phyloP scores from a whole-genome alignment of 2,888 invertebrate genomes.

The Phyllotreta striolata region DNA sequence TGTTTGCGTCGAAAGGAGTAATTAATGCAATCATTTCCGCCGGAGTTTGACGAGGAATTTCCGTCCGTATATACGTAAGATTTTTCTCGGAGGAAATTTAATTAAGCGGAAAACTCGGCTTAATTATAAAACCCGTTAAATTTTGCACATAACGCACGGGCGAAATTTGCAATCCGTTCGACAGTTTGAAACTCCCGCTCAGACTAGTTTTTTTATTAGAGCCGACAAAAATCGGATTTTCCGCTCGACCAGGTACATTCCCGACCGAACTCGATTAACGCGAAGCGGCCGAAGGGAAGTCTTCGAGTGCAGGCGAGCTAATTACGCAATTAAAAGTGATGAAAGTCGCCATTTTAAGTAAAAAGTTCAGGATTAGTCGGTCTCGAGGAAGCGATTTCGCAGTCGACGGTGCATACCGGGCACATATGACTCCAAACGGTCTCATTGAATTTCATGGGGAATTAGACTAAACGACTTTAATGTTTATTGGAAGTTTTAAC shows the following conservation, averaged over 20 bases:
- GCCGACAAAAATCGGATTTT: constrained; percentile 28
- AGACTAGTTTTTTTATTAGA: constrained; percentile 24
- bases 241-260: constrained; percentile 31
- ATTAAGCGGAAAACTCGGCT: background rate
- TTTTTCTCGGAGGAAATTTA: background rate
- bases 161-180: constrained; percentile 13
- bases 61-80: no score
- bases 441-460: constrained; percentile 53
- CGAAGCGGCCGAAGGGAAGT: constrained; percentile 26
- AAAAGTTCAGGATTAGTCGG: constrained; percentile 40
- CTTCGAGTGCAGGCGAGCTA: constrained; percentile 36
- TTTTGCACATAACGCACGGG: constrained; percentile 2
- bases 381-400: constrained; percentile 38
- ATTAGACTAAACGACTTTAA: constrained; percentile 50
- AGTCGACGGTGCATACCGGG: constrained; percentile 34
- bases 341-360: constrained; percentile 41
- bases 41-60: no score
- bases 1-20: no score
- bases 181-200: constrained; percentile 12
- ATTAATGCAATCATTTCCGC: no score
- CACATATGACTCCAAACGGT: constrained; percentile 40
- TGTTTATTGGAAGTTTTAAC: constrained; percentile 48
- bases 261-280: constrained; percentile 33
- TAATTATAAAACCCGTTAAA: constrained; percentile 9
- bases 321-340: constrained; percentile 42